Percentiles rank a stretch among this genome's conserved stretches.
Conservation (phyloP, 2,888 invertebrate genomes). For the Marasmarcha lunaedactyla region DNA sequence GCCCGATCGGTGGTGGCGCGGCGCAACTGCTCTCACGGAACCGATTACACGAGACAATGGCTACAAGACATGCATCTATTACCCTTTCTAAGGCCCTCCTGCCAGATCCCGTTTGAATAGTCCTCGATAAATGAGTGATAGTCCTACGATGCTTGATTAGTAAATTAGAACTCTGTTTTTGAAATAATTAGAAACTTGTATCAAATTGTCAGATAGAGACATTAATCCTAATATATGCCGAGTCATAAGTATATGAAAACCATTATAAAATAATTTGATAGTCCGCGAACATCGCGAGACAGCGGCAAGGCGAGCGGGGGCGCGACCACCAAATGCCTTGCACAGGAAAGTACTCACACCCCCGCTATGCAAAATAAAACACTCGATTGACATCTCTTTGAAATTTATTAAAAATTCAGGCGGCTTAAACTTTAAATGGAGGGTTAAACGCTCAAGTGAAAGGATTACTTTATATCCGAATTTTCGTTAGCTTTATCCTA, state of each 20-base stretch:
- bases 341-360: constrained; percentile 66
- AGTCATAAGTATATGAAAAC: constrained; percentile 20
- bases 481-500: constrained; percentile 24
- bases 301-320: constrained; percentile 18
- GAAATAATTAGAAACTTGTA: too few relatives aligned
- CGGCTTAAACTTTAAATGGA: constrained; percentile 57
- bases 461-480: constrained; percentile 43
- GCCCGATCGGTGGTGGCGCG: constrained; percentile 31
- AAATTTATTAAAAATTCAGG: constrained; percentile 69
- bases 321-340: constrained; percentile 60
- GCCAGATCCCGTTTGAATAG: constrained; percentile 41
- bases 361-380: constrained; percentile 70
- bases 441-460: constrained; percentile 62
- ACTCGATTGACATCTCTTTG: constrained; percentile 67
- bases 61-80: constrained; percentile 64
- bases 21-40: constrained; percentile 57
- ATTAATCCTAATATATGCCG: not conserved
- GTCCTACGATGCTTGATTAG: constrained; percentile 15
- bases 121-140: constrained; percentile 31
- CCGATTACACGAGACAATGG: constrained; percentile 64
- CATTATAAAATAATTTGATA: constrained; percentile 55
- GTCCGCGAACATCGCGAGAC: constrained; percentile 56
- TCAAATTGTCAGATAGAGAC: too few relatives aligned
- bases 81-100: constrained; percentile 48
- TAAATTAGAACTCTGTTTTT: constrained; percentile 11